Percentiles rank a stretch among this genome's conserved stretches.
Evolutionary conservation across 2,797 vertebrate species (phyloP).

Genomic region (Eospalax fontanierii): DNA sequence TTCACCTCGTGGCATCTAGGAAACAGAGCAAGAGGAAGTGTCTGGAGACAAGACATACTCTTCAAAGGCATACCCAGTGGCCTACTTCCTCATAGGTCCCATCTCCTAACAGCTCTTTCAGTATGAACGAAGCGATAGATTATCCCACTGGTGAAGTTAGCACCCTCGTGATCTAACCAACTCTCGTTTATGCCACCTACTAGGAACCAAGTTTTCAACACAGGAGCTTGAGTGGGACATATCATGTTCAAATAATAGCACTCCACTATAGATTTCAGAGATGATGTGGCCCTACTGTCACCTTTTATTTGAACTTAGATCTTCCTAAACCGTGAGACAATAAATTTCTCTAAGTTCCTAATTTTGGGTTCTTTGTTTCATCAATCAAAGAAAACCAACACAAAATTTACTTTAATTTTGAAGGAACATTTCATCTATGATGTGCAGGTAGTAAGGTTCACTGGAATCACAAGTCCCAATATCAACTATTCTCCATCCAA

Average conservation of each 20-base stretch:
- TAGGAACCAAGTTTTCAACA: too few species aligned
- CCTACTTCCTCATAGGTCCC: not conserved
- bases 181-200: too few species aligned
- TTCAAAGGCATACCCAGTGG: not conserved
- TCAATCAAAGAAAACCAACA: not conserved
- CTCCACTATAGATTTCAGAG: not conserved
- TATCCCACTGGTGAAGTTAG: too few species aligned
- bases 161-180: too few species aligned
- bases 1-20: not conserved
- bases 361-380: conserved; percentile 11
- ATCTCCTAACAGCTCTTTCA: not conserved
- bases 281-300: too few species aligned
- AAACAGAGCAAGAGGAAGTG: not conserved
- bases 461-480: not conserved
- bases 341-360: not conserved
- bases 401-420: conserved; percentile 34
- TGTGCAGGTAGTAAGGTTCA: not conserved
- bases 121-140: not conserved
- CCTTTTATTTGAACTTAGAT: not conserved
- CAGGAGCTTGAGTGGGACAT: too few species aligned
- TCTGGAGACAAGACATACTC: not conserved
- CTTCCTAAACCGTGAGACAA: not conserved
- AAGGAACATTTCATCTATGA: not conserved
- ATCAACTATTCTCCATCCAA: not conserved
- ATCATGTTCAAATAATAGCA: not conserved